Conservation (phyloP, 1,140 invertebrate genomes). For the Heliconius melpomene region DNA sequence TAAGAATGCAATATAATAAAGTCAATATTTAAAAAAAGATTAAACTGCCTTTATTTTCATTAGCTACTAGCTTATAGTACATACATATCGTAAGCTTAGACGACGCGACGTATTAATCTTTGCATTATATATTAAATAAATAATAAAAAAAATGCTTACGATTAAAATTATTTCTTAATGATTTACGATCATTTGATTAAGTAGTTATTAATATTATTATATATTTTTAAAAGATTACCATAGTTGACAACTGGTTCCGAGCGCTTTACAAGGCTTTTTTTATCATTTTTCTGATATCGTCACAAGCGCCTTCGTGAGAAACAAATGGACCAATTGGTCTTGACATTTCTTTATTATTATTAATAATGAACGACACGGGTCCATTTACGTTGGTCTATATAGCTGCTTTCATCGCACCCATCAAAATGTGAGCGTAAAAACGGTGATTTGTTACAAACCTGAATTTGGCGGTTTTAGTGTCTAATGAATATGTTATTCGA, state of each 20-base stretch:
- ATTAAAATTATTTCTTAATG: too few relatives aligned
- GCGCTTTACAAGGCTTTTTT: constrained; percentile 19
- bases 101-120: too few relatives aligned
- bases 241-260: constrained; percentile 12
- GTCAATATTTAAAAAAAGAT: not conserved
- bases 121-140: too few relatives aligned
- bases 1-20: too few relatives aligned
- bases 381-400: constrained; percentile 12
- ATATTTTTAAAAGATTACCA: not conserved
- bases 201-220: not conserved
- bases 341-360: constrained; percentile 3
- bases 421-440: constrained; percentile 35
- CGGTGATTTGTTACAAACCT: constrained; percentile 40
- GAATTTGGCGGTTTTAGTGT: constrained; percentile 52
- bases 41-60: not conserved
- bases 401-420: constrained; percentile 28
- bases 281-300: constrained; percentile 27
- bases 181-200: too few relatives aligned
- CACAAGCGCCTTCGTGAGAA: constrained; percentile 34
- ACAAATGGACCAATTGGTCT: constrained; percentile 22
- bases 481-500: constrained; percentile 62
- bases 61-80: not conserved
- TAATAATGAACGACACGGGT: constrained; percentile 14
- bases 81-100: not conserved
- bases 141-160: too few relatives aligned